Evolutionary conservation across 2,888 invertebrate species (phyloP).

Genomic region (Troglohyphantes excavatus): DNA sequence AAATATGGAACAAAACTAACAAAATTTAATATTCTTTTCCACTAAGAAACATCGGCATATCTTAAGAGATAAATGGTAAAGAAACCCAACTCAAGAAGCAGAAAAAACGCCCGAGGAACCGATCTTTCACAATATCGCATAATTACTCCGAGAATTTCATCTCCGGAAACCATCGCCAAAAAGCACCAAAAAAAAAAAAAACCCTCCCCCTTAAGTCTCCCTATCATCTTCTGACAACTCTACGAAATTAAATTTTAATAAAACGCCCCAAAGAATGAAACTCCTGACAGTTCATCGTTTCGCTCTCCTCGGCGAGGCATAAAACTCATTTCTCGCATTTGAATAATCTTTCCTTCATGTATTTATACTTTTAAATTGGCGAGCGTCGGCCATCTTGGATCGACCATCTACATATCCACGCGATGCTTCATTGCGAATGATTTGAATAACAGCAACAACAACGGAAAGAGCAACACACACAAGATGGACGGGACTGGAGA

Average conservation of each 20-base stretch:
- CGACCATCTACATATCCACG: conserved; percentile 26
- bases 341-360: conserved; percentile 76
- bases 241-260: conserved; percentile 75
- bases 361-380: conserved; percentile 73
- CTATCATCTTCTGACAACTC: neutral
- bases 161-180: neutral
- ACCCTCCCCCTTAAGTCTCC: neutral
- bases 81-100: neutral
- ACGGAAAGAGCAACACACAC: neutral
- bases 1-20: no score
- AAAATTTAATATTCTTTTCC: no score
- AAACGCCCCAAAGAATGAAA: conserved; percentile 23
- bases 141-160: conserved; percentile 26
- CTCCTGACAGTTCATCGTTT: conserved; percentile 75
- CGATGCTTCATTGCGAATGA: conserved; percentile 35
- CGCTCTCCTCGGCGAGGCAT: conserved; percentile 29
- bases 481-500: neutral
- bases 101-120: neutral
- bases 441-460: conserved; percentile 39
- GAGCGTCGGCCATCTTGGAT: conserved; percentile 19
- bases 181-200: conserved; percentile 13
- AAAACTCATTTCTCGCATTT: conserved; percentile 69
- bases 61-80: neutral
- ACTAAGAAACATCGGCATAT: neutral
- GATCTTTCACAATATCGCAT: conserved; percentile 18